Conservation (phyloP, 2,113 vertebrate genomes). For the Cygnus atratus region DNA sequence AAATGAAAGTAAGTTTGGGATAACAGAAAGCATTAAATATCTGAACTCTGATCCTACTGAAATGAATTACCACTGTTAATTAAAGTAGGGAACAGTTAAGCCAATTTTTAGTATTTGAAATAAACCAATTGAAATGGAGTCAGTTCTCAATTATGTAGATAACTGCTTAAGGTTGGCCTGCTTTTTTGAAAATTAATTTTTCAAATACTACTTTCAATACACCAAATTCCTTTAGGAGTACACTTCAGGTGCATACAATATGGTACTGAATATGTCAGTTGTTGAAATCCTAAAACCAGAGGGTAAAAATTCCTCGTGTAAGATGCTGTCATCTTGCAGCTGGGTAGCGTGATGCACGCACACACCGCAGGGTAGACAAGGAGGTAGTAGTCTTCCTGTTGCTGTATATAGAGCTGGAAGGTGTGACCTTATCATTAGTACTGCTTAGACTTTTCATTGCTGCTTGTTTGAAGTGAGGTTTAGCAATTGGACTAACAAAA, state of each 20-base stretch:
- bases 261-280: not conserved
- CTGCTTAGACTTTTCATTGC: not conserved
- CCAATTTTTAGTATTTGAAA: not conserved
- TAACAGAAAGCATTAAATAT: slow-evolving; percentile 14
- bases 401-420: not conserved
- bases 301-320: not conserved
- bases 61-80: slow-evolving; percentile 34
- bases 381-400: not conserved
- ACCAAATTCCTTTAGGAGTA: not conserved
- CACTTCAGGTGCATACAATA: not conserved
- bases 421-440: not conserved
- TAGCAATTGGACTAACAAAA: not conserved
- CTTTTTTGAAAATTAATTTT: not conserved
- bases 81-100: not conserved
- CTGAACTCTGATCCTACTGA: slow-evolving; percentile 31
- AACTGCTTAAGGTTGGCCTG: no score
- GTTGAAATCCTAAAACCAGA: not conserved
- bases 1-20: slow-evolving; percentile 24
- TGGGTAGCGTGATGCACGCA: not conserved
- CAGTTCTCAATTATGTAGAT: not conserved
- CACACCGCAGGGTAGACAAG: not conserved
- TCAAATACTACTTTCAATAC: not conserved
- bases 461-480: not conserved
- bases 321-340: not conserved
- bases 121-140: not conserved